Percentiles rank a stretch among this genome's conserved stretches.
These are phyloP conservation scores for Tiphia femorata DNA, from an alignment of 2,888 invertebrate genomes.

Conservation along the genomic window DNA sequence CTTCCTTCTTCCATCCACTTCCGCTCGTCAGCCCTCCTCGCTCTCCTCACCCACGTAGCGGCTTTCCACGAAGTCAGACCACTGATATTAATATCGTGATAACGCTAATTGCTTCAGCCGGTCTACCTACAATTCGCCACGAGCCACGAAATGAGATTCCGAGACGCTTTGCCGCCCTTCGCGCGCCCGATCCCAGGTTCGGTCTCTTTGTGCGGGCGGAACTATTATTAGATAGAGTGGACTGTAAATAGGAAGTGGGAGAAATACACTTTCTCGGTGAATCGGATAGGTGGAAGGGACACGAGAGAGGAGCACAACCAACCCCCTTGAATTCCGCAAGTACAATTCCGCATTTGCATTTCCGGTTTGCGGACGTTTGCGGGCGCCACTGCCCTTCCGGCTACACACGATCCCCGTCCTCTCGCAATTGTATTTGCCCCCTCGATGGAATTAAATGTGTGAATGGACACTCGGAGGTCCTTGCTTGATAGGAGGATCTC, in stretches of 20 bases:
- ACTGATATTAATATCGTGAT: constrained; percentile 52
- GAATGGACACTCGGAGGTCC: no score
- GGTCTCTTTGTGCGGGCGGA: constrained; percentile 27
- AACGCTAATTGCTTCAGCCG: constrained; percentile 47
- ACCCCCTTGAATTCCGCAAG: no score
- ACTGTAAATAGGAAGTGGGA: not conserved
- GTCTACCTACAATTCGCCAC: constrained; percentile 28
- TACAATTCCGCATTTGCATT: no score
- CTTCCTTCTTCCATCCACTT: constrained; percentile 4
- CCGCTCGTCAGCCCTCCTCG: not conserved
- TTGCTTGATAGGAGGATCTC: no score
- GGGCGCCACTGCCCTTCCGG: no score
- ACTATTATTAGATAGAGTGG: constrained; percentile 30
- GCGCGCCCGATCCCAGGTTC: constrained; percentile 16
- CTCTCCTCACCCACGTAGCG: constrained; percentile 1
- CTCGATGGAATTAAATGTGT: no score
- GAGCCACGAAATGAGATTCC: constrained; percentile 19
- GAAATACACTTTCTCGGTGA: not conserved
- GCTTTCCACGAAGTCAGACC: constrained; percentile 11
- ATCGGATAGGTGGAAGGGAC: no score
- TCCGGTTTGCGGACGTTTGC: no score
- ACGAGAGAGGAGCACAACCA: no score
- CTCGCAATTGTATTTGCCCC: no score
- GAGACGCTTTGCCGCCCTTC: constrained; percentile 18
- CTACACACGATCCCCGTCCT: no score